A percentile compares a stretch with the other conserved stretches of the same genome.
Evolutionary conservation across 2,888 invertebrate genomes (phyloP).

Genomic region (Nomada fabriciana): DNA sequence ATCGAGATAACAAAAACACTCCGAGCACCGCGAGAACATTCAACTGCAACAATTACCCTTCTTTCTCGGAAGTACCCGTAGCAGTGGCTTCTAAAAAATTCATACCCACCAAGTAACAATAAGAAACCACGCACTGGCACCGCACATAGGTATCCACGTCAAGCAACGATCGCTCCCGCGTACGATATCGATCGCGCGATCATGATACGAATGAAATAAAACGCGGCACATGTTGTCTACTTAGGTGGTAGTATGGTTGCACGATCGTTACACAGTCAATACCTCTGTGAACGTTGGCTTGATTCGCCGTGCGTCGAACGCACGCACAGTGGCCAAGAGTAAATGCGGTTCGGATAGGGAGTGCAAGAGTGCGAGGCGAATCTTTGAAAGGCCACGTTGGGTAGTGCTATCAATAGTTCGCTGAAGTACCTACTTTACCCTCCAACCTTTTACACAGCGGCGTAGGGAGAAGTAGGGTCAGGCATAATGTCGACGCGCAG

Average conservation of each 20-base stretch:
- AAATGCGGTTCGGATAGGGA: conserved; percentile 39
- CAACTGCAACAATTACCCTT: conserved; percentile 1
- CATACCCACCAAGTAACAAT: not conserved
- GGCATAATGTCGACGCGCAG: conserved; percentile 56
- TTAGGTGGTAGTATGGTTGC: conserved; percentile 53
- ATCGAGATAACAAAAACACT: too few relatives aligned
- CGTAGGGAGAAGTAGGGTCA: conserved; percentile 62
- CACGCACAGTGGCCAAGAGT: conserved; percentile 2
- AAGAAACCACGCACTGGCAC: not conserved
- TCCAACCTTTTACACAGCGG: conserved; percentile 65
- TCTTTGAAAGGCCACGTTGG: conserved; percentile 73
- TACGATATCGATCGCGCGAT: conserved; percentile 21
- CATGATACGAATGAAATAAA: conserved; percentile 52
- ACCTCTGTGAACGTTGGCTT: not conserved
- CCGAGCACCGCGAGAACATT: not conserved
- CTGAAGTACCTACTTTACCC: conserved; percentile 68
- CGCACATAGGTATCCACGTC: not conserved
- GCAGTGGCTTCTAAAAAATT: conserved; percentile 1
- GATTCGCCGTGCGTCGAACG: not conserved
- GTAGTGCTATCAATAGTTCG: conserved; percentile 75
- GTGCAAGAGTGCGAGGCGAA: conserved; percentile 65
- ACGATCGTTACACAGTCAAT: conserved; percentile 52
- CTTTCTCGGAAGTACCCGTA: not conserved
- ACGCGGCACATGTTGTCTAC: conserved; percentile 39
- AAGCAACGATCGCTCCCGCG: conserved; percentile 8